Evolutionary conservation across 1,140 invertebrate species (phyloP), one percentile per base, ranked within the genome.

Genomic region (Adelges cooleyi): DNA sequence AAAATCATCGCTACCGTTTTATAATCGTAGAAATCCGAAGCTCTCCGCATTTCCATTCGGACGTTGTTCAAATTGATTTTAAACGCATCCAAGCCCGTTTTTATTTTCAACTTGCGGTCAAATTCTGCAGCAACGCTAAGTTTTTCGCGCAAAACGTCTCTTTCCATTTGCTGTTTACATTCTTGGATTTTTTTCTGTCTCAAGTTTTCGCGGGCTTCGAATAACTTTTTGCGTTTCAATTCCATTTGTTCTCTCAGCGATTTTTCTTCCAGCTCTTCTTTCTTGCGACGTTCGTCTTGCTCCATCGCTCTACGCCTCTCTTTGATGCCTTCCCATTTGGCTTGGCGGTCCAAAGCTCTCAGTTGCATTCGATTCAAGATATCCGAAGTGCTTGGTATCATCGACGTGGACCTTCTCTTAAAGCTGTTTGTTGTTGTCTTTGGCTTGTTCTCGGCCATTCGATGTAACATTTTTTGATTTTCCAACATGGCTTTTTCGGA

Each of bases 301-400:
- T 62, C 56, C 11, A 22, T 20, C 9, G 29, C 18, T 20, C 25
- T 27, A 5, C 23, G 56, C 3, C 42, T 27, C 15, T 62, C 56
- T 15, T 48, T 46, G 9, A 62, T 33, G 3, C 40, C 42, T 9
- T 62, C 25, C 56, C 56, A 62, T 6, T 62, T 62, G 0, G 42
- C 56, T 10, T 33, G 56, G 1, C 56, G 56, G 2, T 62, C 23
- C 10, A 62, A 8, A 9, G 56, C 56, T 15, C 56, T 20, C 9
- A 62, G 15, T 33, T 62, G 40, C 56, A 62, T 62, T n/a, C 56
- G 25, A n/a, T 33, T 46, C 6, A 62, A 15, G 27, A 62, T 62
- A 15, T 62, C 56, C 0, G 56, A 46, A 10, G 25, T n/a, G 22
- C 17, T 48, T 0, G 42, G 22, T 8, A 20, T 20, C n/a, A n/a